Evolutionary conservation across 2,888 invertebrate species (phyloP).

Genomic region (Apotomis capreana): DNA sequence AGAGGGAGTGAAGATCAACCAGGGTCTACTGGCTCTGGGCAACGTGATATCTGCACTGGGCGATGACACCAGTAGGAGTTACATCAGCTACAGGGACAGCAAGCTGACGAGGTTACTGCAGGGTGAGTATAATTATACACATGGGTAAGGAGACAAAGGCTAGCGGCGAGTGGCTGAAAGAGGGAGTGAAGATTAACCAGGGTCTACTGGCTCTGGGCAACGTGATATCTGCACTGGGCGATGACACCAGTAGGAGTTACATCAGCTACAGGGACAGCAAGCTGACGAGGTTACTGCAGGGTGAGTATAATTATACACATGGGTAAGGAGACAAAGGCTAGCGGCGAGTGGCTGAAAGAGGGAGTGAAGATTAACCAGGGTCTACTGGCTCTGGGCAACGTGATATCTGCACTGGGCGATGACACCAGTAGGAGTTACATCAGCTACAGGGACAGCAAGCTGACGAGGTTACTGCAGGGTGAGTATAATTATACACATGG

Average conservation of each 20-base stretch:
- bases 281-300: no score
- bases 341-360: no score
- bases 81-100: conserved; percentile 95
- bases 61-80: conserved; percentile 83
- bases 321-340: conserved; percentile 61
- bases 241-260: no score
- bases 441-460: conserved; percentile 95
- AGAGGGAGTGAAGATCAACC: conserved; percentile 96
- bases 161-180: conserved; percentile 79
- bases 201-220: no score
- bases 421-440: conserved; percentile 86
- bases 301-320: no score
- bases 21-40: conserved; percentile 94
- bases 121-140: conserved; percentile 72
- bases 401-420: conserved; percentile 90
- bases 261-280: no score
- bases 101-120: conserved; percentile 95
- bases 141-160: conserved; percentile 81
- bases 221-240: no score
- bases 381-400: conserved; percentile 95
- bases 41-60: conserved; percentile 93
- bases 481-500: conserved; percentile 40
- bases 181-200: no score
- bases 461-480: conserved; percentile 95
- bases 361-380: conserved; percentile 88